A percentile compares a stretch with the other conserved stretches of the same genome.
Evolutionary conservation across 1,140 invertebrate genomes (phyloP).

Genomic region (Helicoverpa zea): DNA sequence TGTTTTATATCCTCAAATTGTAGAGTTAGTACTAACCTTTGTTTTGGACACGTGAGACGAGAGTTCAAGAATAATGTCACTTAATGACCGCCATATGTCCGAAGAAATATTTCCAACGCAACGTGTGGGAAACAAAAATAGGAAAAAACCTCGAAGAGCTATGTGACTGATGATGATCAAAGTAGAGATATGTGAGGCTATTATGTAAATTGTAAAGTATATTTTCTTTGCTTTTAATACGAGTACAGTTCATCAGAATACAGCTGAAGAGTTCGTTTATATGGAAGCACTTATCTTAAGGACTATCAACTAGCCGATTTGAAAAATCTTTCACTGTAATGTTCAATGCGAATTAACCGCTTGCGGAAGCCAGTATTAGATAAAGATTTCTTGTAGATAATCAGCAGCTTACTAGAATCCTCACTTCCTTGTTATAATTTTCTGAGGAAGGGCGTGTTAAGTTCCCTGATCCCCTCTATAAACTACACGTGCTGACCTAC

Average conservation of each 20-base stretch:
- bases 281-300: no score
- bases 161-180: conserved; percentile 15
- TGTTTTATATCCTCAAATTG: conserved; percentile 9
- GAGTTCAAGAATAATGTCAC: conserved; percentile 39
- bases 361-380: no score
- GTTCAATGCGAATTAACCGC: no score
- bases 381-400: no score
- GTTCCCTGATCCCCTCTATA: neutral
- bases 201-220: neutral
- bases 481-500: conserved; percentile 42
- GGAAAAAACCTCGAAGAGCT: conserved; percentile 36
- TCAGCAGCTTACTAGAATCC: neutral
- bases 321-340: no score
- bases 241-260: no score
- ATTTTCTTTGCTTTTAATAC: no score
- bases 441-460: conserved; percentile 16
- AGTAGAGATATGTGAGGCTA: neutral
- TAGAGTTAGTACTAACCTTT: conserved; percentile 26
- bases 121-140: conserved; percentile 53
- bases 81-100: conserved; percentile 43
- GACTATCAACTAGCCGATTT: no score
- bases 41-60: conserved; percentile 33
- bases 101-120: conserved; percentile 42
- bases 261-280: no score
- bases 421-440: conserved; percentile 3